A percentile compares a stretch with the other conserved stretches of the same genome.
Evolutionary conservation across 1,140 invertebrate genomes (phyloP).

Genomic region (Tenebrio molitor): DNA sequence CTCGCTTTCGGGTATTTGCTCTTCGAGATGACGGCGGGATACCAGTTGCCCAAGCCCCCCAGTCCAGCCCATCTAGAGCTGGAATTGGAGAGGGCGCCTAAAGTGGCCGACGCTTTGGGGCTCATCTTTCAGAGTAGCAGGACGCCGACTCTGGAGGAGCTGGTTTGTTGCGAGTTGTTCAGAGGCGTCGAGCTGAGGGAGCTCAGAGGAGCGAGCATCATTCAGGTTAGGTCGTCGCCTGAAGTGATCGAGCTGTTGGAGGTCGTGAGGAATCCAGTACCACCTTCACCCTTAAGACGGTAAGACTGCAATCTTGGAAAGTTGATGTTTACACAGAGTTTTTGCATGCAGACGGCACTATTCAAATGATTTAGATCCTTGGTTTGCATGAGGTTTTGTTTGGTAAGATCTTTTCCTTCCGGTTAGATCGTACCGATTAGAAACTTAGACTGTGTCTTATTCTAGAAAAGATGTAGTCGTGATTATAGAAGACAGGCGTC

Average conservation of each 20-base stretch:
- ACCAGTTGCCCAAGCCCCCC: constrained; percentile 82
- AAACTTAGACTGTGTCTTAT: constrained; percentile 58
- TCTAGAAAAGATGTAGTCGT: constrained; percentile 64
- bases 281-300: constrained; percentile 58
- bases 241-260: constrained; percentile 61
- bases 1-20: constrained; percentile 87
- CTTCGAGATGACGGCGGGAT: constrained; percentile 92
- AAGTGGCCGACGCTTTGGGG: constrained; percentile 85
- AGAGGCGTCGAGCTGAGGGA: constrained; percentile 89
- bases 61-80: constrained; percentile 77
- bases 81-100: constrained; percentile 80
- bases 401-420: constrained; percentile 41
- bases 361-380: constrained; percentile 59
- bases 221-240: constrained; percentile 53
- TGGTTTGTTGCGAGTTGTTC: constrained; percentile 86
- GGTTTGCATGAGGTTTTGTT: constrained; percentile 57
- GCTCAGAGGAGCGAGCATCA: constrained; percentile 69
- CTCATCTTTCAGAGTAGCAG: constrained; percentile 82
- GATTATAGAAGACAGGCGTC: constrained; percentile 59
- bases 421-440: background rate
- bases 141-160: constrained; percentile 81
- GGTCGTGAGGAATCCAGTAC: constrained; percentile 55
- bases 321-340: background rate
- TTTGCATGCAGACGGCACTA: constrained; percentile 56
- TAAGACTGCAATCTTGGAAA: no score